Conservation (phyloP, 2,797 vertebrate genomes). For the Falco cherrug region DNA sequence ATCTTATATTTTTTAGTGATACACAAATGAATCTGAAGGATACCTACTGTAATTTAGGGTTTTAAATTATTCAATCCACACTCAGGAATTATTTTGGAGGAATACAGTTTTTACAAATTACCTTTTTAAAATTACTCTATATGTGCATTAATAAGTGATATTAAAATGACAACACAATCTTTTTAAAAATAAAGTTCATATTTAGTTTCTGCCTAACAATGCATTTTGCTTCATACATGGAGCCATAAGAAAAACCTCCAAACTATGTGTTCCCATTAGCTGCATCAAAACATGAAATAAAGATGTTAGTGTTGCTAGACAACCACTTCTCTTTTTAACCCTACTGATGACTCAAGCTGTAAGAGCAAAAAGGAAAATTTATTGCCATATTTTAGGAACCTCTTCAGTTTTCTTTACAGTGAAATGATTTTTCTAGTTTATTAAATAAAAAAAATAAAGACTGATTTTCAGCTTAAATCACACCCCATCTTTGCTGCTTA, state of each 20-base stretch:
- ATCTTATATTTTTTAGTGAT: neutral
- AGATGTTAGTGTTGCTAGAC: slow-evolving; percentile 60
- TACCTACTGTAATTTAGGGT: neutral
- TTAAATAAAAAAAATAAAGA: neutral
- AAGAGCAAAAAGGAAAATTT: neutral
- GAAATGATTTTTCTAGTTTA: neutral
- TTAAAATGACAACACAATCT: neutral
- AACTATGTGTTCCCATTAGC: neutral
- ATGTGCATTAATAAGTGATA: neutral
- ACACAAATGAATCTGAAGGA: neutral
- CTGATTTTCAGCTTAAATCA: neutral
- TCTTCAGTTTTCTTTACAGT: neutral
- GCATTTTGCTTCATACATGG: neutral
- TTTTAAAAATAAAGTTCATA: neutral
- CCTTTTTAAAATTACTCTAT: neutral
- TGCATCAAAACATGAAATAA: slow-evolving; percentile 39
- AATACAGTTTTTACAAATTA: neutral
- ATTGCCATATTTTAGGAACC: neutral
- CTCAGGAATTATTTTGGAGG: neutral
- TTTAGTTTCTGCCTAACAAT: slow-evolving; percentile 1
- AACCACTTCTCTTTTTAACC: slow-evolving; percentile 48
- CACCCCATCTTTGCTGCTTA: neutral
- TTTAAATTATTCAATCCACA: neutral
- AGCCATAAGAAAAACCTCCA: neutral
- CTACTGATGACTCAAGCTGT: neutral